Conservation (phyloP, 2,797 vertebrate genomes). For the Propithecus deckenii region DNA sequence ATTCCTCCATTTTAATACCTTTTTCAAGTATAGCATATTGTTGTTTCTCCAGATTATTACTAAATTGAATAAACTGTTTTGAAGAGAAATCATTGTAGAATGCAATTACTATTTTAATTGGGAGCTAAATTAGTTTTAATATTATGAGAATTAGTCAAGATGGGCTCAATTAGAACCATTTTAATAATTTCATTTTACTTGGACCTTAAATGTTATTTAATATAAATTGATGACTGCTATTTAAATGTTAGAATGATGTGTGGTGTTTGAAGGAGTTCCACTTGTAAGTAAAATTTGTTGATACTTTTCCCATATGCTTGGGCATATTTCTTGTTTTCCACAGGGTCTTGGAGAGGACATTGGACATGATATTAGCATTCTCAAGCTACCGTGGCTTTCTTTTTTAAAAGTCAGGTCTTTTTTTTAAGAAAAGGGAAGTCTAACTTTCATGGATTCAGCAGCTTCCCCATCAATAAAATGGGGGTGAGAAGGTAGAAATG, state of each 20-base stretch:
- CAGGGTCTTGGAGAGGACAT: not conserved
- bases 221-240: conserved; percentile 1
- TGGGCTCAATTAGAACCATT: conserved; percentile 37
- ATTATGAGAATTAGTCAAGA: conserved; percentile 51
- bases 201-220: conserved; percentile 41
- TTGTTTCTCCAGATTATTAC: conserved; percentile 53
- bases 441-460: not conserved
- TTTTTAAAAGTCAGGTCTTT: not conserved
- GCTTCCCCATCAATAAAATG: not conserved
- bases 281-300: not conserved
- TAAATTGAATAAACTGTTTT: conserved; percentile 41
- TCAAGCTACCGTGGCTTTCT: not conserved
- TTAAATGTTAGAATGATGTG: not conserved
- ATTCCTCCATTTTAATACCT: not conserved
- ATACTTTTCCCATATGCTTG: not conserved
- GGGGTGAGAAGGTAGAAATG: not conserved
- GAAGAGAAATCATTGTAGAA: conserved; percentile 1
- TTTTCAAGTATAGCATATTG: not conserved
- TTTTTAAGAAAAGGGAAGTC: not conserved
- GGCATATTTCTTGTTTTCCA: not conserved
- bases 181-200: conserved; percentile 56
- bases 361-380: not conserved
- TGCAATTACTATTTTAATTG: conserved; percentile 66
- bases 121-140: conserved; percentile 66
- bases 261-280: not conserved